phyloP scores from a whole-genome alignment of 2,797 vertebrate genomes.

The Atherinosoma microstoma region DNA sequence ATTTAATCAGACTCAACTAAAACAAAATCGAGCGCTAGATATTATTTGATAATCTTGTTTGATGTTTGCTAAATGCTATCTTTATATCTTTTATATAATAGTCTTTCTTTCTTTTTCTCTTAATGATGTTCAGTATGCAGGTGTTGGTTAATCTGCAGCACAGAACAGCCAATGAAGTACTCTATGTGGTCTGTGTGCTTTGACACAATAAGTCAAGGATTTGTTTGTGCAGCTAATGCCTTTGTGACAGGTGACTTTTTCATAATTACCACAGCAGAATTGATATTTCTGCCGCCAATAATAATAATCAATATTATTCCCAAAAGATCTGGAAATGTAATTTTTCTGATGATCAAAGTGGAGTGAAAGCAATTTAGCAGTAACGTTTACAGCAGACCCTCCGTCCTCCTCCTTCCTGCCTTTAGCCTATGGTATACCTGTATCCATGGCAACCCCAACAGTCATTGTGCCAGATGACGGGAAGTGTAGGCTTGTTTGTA shows the following conservation, averaged over 20 bases:
- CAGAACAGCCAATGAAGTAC: neutral
- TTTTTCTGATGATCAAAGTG: conserved; percentile 26
- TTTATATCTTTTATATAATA: neutral
- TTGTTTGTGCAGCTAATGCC: conserved; percentile 43
- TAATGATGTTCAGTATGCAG: neutral
- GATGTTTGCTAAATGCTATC: neutral
- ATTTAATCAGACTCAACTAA: neutral
- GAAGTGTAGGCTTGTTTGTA: neutral
- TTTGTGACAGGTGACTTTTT: conserved; percentile 10
- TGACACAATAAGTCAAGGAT: conserved; percentile 37
- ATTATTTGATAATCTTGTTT: neutral
- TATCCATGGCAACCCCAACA: conserved; percentile 71
- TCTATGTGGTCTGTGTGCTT: conserved; percentile 25
- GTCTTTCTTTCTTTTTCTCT: neutral
- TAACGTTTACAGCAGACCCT: conserved; percentile 1
- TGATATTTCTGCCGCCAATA: conserved; percentile 32
- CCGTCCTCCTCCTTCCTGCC: neutral
- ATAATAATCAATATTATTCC: conserved; percentile 36
- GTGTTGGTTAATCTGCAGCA: neutral
- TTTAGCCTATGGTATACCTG: conserved; percentile 41
- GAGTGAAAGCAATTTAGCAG: conserved; percentile 1
- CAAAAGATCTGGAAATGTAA: conserved; percentile 17
- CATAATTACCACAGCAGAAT: conserved; percentile 41
- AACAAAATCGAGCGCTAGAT: neutral
- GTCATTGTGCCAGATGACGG: conserved; percentile 34